phyloP scores from a whole-genome alignment of 2,113 vertebrate species.

The Sinosuthora webbiana region DNA sequence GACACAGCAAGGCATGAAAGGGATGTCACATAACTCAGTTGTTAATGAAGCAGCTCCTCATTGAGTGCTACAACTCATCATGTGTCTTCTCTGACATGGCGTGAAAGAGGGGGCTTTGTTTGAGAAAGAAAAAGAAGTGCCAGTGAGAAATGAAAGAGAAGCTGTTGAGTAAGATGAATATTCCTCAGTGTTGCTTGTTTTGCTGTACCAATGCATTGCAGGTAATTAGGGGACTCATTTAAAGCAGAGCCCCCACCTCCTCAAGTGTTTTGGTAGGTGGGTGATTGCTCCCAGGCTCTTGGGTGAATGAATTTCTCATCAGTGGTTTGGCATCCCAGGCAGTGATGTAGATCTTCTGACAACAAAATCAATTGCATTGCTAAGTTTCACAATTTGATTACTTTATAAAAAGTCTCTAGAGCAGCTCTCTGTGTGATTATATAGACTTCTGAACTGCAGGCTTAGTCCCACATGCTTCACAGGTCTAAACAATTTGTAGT shows the following conservation, averaged over 20 bases:
- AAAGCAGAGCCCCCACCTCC: neutral
- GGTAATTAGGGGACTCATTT: neutral
- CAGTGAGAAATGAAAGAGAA: neutral
- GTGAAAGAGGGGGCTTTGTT: neutral
- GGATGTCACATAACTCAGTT: neutral
- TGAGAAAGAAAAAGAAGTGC: neutral
- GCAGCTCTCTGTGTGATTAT: slow-evolving; percentile 24
- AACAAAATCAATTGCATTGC: slow-evolving; percentile 54
- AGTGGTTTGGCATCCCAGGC: neutral
- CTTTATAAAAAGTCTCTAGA: slow-evolving; percentile 40
- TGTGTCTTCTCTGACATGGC: neutral
- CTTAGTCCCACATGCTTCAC: slow-evolving; percentile 3
- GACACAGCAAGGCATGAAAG: neutral
- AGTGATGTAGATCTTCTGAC: slow-evolving; percentile 30
- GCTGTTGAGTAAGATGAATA: neutral
- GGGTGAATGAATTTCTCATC: slow-evolving; percentile 32
- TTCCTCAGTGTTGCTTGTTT: neutral
- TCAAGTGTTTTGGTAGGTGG: neutral
- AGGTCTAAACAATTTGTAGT: slow-evolving; percentile 22
- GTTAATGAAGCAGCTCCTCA: slow-evolving; percentile 11
- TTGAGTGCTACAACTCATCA: neutral
- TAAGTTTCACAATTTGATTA: slow-evolving; percentile 54
- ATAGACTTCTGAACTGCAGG: slow-evolving; percentile 37
- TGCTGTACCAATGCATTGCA: neutral
- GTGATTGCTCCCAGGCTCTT: neutral